Evolutionary conservation across 1,140 invertebrate genomes (phyloP).

Genomic region (Lordiphosa clarofinis): DNA sequence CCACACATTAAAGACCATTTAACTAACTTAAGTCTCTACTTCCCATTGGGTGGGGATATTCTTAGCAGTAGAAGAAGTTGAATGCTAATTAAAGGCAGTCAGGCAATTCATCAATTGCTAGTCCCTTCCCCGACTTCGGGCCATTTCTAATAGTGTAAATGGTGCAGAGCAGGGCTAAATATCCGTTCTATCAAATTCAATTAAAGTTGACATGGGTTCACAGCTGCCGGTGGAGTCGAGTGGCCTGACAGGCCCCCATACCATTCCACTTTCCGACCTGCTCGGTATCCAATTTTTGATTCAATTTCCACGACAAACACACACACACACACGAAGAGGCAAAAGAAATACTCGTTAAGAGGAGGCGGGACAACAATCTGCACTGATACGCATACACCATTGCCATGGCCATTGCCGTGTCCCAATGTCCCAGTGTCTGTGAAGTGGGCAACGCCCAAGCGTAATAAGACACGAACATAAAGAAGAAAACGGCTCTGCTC

Average conservation of each 20-base stretch:
- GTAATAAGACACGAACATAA: slow-evolving; percentile 53
- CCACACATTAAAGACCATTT: no score
- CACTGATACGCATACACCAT: slow-evolving; percentile 37
- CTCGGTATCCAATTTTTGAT: slow-evolving; percentile 50
- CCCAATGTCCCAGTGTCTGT: not conserved
- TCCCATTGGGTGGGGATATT: no score
- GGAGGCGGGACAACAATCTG: slow-evolving; percentile 21
- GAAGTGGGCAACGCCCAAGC: slow-evolving; percentile 52
- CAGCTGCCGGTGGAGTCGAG: slow-evolving; percentile 30
- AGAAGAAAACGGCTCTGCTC: slow-evolving; percentile 14
- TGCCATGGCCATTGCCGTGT: slow-evolving; percentile 3
- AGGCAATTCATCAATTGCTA: no score
- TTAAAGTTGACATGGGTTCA: slow-evolving; percentile 75
- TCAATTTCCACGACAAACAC: slow-evolving; percentile 63
- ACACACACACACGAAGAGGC: slow-evolving; percentile 28
- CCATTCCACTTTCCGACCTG: slow-evolving; percentile 23
- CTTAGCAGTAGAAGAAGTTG: no score
- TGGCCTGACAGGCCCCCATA: slow-evolving; percentile 14
- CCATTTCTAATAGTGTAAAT: slow-evolving; percentile 46
- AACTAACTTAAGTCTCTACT: no score
- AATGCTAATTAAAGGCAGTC: no score
- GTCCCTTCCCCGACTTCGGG: slow-evolving; percentile 1
- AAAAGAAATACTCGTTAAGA: slow-evolving; percentile 28
- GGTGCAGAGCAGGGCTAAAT: slow-evolving; percentile 56
- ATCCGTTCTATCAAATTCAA: slow-evolving; percentile 76